phyloP scores from a whole-genome alignment of 2,113 vertebrate species.

The Thymallus thymallus region DNA sequence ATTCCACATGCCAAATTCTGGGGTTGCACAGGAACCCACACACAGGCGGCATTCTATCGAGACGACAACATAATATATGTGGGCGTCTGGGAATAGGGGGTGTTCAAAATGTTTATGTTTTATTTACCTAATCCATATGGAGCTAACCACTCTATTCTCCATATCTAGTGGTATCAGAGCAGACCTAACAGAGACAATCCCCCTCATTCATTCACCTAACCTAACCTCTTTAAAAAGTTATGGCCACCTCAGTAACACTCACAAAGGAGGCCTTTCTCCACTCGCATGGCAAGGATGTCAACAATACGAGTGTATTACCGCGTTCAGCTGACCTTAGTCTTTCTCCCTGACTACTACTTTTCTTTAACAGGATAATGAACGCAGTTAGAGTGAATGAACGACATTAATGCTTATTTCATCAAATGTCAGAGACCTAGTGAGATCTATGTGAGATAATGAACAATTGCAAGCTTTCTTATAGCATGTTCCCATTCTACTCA shows the following conservation, averaged over 20 bases:
- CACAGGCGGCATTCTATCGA: constrained; percentile 48
- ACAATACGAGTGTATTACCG: constrained; percentile 2
- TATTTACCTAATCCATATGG: background rate
- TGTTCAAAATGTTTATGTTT: background rate
- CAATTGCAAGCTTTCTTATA: background rate
- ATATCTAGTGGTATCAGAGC: constrained; percentile 35
- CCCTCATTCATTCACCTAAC: constrained; percentile 32
- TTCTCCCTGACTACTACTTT: background rate
- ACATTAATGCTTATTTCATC: background rate
- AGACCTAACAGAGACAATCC: constrained; percentile 24
- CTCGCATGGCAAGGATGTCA: constrained; percentile 8
- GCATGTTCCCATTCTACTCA: background rate
- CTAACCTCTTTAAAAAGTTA: constrained; percentile 31
- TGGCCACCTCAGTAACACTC: constrained; percentile 1
- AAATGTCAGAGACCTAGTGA: constrained; percentile 5
- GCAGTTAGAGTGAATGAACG: background rate
- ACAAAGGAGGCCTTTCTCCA: constrained; percentile 12
- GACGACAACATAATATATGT: constrained; percentile 50
- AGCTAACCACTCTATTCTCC: constrained; percentile 33
- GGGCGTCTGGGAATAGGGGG: constrained; percentile 45
- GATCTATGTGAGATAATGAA: constrained; percentile 9
- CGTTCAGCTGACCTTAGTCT: background rate
- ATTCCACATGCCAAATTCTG: too few relatives aligned
- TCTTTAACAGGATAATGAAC: background rate
- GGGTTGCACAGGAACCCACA: background rate